Evolutionary conservation across 2,113 vertebrate species (phyloP).

Genomic region (Quiscalus mexicanus): DNA sequence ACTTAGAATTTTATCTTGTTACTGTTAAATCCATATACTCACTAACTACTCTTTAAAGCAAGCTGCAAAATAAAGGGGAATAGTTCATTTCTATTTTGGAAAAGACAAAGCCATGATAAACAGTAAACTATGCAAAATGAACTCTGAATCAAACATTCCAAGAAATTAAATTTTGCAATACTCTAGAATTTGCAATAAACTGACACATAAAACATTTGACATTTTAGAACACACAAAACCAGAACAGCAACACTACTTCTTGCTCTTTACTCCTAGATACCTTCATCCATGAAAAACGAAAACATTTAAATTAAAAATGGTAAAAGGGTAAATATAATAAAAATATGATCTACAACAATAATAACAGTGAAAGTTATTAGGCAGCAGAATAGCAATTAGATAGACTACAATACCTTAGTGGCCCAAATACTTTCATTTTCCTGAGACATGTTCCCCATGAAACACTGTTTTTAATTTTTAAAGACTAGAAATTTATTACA

Average conservation of each 20-base stretch:
- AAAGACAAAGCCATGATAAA: neutral
- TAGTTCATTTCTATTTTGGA: neutral
- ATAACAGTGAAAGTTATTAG: constrained; percentile 11
- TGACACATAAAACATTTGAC: neutral
- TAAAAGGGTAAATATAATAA: neutral
- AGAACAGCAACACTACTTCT: neutral
- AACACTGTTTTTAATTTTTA: constrained; percentile 55
- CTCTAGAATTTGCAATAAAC: neutral
- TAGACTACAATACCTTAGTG: neutral
- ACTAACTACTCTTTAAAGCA: neutral
- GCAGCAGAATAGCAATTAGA: neutral
- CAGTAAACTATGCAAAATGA: neutral
- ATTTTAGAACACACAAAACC: neutral
- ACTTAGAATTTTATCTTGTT: neutral
- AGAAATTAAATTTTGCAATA: neutral
- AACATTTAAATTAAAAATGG: neutral
- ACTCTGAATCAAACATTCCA: neutral
- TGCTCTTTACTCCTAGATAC: neutral
- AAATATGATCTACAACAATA: constrained; percentile 36
- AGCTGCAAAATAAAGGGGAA: neutral
- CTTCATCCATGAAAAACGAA: neutral
- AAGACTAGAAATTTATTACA: constrained; percentile 18
- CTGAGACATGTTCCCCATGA: neutral
- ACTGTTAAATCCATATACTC: neutral
- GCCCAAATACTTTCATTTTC: constrained; percentile 27